Percentiles rank a stretch among this genome's conserved stretches.
These are phyloP conservation scores for Drosophila sechellia DNA, from an alignment of 1,140 invertebrate species.

Conservation along the genomic window DNA sequence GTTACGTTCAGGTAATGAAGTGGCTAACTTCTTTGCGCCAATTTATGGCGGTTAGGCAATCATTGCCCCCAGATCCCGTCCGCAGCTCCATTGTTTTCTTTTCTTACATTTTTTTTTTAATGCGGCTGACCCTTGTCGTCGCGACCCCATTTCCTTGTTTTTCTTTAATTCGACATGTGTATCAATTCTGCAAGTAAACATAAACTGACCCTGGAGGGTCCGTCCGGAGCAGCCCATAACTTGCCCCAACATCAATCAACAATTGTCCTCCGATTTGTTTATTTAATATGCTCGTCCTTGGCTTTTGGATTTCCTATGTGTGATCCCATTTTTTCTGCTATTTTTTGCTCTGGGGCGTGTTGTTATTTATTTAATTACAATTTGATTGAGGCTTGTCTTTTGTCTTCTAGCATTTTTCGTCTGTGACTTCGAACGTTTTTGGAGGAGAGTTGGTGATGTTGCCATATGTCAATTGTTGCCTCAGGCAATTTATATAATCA, in stretches of 20 bases:
- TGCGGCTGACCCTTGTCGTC: not conserved
- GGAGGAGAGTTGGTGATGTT: constrained; percentile 10
- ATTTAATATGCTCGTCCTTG: constrained; percentile 58
- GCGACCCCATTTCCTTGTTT: constrained; percentile 19
- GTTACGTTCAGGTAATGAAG: constrained; percentile 70
- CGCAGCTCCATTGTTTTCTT: not conserved
- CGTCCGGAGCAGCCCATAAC: constrained; percentile 4
- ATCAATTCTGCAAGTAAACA: constrained; percentile 41
- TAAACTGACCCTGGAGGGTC: constrained; percentile 10
- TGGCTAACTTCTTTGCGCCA: constrained; percentile 71
- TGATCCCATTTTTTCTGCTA: constrained; percentile 13
- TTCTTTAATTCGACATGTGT: constrained; percentile 53
- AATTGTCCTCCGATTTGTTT: constrained; percentile 66
- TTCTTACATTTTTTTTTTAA: not conserved
- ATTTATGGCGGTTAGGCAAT: constrained; percentile 58
- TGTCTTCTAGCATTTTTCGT: constrained; percentile 23
- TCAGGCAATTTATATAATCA: constrained; percentile 60
- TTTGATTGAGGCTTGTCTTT: constrained; percentile 69
- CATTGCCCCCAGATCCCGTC: not conserved
- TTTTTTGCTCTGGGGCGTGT: constrained; percentile 2
- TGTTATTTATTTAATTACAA: constrained; percentile 75
- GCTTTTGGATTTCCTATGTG: constrained; percentile 29
- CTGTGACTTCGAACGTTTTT: constrained; percentile 30
- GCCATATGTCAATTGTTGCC: constrained; percentile 46
- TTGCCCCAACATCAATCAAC: constrained; percentile 49